Base-by-base conservation (phyloP, 1,140 invertebrate species). In the Choristoneura fumiferana region DNA sequence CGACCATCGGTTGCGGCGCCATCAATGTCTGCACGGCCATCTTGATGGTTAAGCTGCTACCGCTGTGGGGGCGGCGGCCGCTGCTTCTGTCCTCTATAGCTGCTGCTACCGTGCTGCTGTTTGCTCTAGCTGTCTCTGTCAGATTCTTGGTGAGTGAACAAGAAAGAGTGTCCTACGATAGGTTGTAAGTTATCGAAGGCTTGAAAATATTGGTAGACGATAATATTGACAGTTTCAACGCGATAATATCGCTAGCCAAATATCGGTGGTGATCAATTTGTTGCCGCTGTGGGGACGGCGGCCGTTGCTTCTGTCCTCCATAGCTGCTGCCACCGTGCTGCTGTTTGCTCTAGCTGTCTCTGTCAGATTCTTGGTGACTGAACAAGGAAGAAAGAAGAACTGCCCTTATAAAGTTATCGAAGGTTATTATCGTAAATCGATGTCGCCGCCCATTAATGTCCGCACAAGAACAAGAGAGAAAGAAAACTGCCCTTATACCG, bases 1-100 rank as follows among this genome's bases (percentile, higher is more conserved):
- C 93, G 0, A 95, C 92, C 0, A 90, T 96, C 29, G 94, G 92
- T 12, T 93, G 94, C 17, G 95, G 95, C 14, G 69, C 91, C 29
- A 90, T 95, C 49, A 96, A 96, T 78, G 91, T 95, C 52, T 77
- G 90, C 34, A 94, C 95, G 81, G 94, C 94, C 10, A 63, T 93
- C 13, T 69, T 93, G 12, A 92, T 93, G 54, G 84, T 94, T 34
- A 73, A 80, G 40, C 62, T 94, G 0, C 91, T 94, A 81, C 92
- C 92, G 8, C 66, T 76, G 4, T 91, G 87, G 54, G 91, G 92
- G 9, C 87, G 94, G 17, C 88, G 93, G 14, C 81, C 82, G 1
- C 77, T 94, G 9, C 73, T 94, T n/a, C 89, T 94, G 34, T 64
- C 76, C 1, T 95, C 94, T 57, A 89, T 89, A 60, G 74, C 88